Conservation (phyloP, 2,113 vertebrate genomes). For the Donacobius atricapilla region DNA sequence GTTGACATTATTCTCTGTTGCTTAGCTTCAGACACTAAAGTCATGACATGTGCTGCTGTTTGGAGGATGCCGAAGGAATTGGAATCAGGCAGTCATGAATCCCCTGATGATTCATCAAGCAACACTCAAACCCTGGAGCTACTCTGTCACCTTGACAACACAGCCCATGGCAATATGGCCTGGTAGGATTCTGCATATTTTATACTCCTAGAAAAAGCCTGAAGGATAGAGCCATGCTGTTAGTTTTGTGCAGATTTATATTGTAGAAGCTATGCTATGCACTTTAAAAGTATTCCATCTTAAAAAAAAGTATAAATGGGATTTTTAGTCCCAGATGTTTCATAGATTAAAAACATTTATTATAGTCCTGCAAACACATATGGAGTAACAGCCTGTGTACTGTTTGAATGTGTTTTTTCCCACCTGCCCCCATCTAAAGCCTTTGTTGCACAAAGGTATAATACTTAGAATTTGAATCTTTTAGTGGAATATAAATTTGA, state of each 20-base stretch:
- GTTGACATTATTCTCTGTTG: slow-evolving; percentile 68
- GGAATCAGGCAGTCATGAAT: slow-evolving; percentile 93
- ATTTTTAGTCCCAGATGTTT: slow-evolving; percentile 10
- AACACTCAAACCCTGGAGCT: slow-evolving; percentile 94
- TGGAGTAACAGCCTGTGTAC: background rate
- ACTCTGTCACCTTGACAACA: slow-evolving; percentile 95
- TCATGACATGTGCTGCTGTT: slow-evolving; percentile 90
- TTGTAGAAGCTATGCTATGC: background rate
- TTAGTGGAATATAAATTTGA: background rate
- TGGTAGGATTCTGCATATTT: slow-evolving; percentile 86
- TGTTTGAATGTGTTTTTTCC: background rate
- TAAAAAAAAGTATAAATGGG: background rate
- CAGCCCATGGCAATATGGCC: slow-evolving; percentile 85
- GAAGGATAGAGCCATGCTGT: slow-evolving; percentile 10
- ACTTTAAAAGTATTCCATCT: background rate
- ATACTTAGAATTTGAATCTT: background rate
- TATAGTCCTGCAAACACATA: background rate
- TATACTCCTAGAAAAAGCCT: slow-evolving; percentile 23
- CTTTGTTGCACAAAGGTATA: background rate
- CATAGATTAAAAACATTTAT: background rate
- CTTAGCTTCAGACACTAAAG: slow-evolving; percentile 89
- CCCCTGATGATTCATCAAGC: slow-evolving; percentile 94
- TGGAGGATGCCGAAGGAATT: slow-evolving; percentile 97
- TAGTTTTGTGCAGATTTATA: slow-evolving; percentile 21
- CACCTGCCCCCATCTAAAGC: background rate